Base-by-base conservation (phyloP, 1,140 invertebrate genomes). In the Bursaphelenchus mucronatus region DNA sequence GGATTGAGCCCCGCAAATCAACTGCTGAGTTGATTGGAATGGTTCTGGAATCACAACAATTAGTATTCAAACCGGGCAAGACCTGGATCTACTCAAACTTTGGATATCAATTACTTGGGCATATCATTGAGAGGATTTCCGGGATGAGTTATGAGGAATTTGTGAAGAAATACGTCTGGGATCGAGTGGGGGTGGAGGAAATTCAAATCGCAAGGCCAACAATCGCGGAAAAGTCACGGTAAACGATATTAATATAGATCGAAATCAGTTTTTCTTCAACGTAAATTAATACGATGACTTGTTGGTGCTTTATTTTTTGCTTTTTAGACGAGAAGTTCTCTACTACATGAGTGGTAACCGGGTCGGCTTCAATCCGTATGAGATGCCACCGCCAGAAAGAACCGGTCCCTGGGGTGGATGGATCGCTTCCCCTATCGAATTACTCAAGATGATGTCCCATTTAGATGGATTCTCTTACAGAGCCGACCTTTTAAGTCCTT, bases 51-150 rank as follows among this genome's bases (percentile, higher is more conserved):
- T 64, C 73, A 55, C 64, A 74, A 6, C 76, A 77, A n/a, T 58
- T 79, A 15, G 64, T 67, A 10, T 64, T 59, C 17, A 65, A 63
- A 46, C 78, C 78, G 9, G 79, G 79, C 19, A 64, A 66, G 11
- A 74, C 64, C 21, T 80, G 78, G 78, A 79, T 80, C 43, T 80
- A 80, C 53, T 80, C 78, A 9, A 80, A 80, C 61, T 80, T 80
- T 44, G 78, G 78, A 10, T 80, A 80, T 61, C 76, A 77, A 61
- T 39, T 80, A n/a, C 70, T 80, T 10, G 78, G 78, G 9, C 71
- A 75, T 61, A 74, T 80, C 10, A 81, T 80, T 64, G 76, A 80
- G 61, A 53, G 57, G 10, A 61, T 68, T 21, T 74, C 76, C 13
- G 74, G 75, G 47, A 64, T 71, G 57, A 56, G 19, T 5, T 80